Conservation (phyloP, 2,113 vertebrate species). For the Cepphus grylle region DNA sequence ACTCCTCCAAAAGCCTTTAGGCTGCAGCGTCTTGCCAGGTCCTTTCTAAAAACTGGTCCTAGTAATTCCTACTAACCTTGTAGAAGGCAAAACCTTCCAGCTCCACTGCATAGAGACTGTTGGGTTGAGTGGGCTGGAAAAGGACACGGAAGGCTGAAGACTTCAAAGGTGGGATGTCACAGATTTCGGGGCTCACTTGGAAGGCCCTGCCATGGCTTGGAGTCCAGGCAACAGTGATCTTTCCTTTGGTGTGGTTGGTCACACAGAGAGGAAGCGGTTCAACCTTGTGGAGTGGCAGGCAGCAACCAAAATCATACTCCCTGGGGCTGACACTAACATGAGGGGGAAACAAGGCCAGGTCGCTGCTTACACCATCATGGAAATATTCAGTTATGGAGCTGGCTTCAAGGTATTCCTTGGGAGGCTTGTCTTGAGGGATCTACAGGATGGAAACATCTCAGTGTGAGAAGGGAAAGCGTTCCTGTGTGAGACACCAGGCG, state of each 20-base stretch:
- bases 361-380: constrained; percentile 13
- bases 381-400: constrained; percentile 77
- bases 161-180: constrained; percentile 83
- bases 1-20: background rate
- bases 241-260: constrained; percentile 86
- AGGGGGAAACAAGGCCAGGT: constrained; percentile 57
- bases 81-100: constrained; percentile 89
- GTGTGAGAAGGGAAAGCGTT: background rate
- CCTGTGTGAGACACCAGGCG: background rate
- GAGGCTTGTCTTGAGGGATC: constrained; percentile 1
- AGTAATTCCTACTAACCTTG: constrained; percentile 74
- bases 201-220: constrained; percentile 70
- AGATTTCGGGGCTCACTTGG: constrained; percentile 75
- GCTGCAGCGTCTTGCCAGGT: background rate
- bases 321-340: constrained; percentile 76
- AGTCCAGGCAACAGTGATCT: constrained; percentile 84
- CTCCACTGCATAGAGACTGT: constrained; percentile 78
- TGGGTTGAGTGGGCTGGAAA: constrained; percentile 78
- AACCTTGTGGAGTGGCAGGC: background rate
- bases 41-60: background rate
- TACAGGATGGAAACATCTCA: background rate
- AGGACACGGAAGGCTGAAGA: constrained; percentile 79
- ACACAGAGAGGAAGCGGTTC: constrained; percentile 74
- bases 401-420: background rate
- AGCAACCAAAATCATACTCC: constrained; percentile 83